Conservation (phyloP, 2,888 invertebrate species). For the Tortrix viridana region DNA sequence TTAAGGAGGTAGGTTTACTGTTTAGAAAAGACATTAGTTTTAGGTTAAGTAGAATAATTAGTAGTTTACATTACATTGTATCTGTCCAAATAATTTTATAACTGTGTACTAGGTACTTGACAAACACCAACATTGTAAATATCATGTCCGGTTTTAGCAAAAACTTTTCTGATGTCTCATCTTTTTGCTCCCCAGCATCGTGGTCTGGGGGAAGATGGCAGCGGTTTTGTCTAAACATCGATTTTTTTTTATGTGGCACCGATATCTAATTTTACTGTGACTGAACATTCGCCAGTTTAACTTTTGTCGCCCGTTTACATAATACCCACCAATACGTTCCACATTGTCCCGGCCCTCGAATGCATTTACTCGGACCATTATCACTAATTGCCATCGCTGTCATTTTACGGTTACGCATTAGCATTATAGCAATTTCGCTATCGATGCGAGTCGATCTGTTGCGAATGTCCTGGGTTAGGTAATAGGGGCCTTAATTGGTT, state of each 20-base stretch:
- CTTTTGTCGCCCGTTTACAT: slow-evolving; percentile 41
- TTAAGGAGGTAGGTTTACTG: background rate
- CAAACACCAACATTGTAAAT: no score
- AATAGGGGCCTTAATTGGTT: slow-evolving; percentile 11
- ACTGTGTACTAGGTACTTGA: no score
- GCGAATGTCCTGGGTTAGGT: slow-evolving; percentile 46
- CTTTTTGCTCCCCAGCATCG: no score
- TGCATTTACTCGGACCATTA: slow-evolving; percentile 59
- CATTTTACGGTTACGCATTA: slow-evolving; percentile 82
- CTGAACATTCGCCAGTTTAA: slow-evolving; percentile 13
- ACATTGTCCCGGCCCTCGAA: slow-evolving; percentile 60
- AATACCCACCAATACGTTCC: slow-evolving; percentile 48
- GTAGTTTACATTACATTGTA: no score
- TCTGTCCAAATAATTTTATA: no score
- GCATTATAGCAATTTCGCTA: slow-evolving; percentile 71
- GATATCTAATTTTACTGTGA: background rate
- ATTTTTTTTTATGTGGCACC: no score
- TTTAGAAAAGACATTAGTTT: background rate
- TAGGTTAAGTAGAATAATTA: background rate
- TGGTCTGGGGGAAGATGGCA: no score
- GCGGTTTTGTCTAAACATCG: no score
- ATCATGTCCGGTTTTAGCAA: no score
- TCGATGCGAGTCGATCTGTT: slow-evolving; percentile 62
- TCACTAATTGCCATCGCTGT: slow-evolving; percentile 81
- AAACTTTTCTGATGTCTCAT: no score